phyloP scores from a whole-genome alignment of 1,140 invertebrate species.

The Bactericera cockerelli region DNA sequence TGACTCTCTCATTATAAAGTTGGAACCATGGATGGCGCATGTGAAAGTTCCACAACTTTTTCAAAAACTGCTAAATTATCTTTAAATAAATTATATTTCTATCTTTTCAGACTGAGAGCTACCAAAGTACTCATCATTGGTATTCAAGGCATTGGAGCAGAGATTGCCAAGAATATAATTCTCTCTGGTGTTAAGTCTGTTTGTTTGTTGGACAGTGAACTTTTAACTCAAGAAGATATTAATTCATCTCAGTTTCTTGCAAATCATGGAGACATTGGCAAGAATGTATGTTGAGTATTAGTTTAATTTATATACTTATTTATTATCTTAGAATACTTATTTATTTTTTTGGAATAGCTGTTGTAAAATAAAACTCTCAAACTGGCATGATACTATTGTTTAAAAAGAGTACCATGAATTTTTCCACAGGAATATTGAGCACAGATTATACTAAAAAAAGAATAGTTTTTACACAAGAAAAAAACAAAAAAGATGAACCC shows the following conservation, averaged over 20 bases:
- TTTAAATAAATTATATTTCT: background rate
- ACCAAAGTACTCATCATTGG: constrained; percentile 78
- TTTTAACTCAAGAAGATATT: constrained; percentile 54
- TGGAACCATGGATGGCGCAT: too few relatives aligned
- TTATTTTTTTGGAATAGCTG: background rate
- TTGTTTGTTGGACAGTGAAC: constrained; percentile 66
- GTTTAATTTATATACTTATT: background rate
- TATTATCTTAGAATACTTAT: background rate
- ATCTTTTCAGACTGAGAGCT: constrained; percentile 53
- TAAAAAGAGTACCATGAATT: too few relatives aligned
- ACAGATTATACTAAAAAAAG: too few relatives aligned
- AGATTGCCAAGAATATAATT: constrained; percentile 93
- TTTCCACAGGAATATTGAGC: too few relatives aligned
- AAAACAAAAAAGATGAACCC: too few relatives aligned
- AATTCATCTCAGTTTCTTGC: constrained; percentile 62
- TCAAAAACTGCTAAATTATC: too few relatives aligned
- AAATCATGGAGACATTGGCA: constrained; percentile 44
- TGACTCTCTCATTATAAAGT: too few relatives aligned
- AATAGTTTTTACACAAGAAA: too few relatives aligned
- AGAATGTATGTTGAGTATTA: constrained; percentile 40
- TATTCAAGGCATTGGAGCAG: constrained; percentile 76
- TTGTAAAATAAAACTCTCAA: background rate
- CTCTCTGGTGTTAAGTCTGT: constrained; percentile 83
- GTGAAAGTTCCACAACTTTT: too few relatives aligned
- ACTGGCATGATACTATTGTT: background rate